A percentile compares a stretch with the other conserved stretches of the same genome.
Evolutionary conservation across 2,113 vertebrate species (phyloP).

Genomic region (Cynopterus brachyotis): DNA sequence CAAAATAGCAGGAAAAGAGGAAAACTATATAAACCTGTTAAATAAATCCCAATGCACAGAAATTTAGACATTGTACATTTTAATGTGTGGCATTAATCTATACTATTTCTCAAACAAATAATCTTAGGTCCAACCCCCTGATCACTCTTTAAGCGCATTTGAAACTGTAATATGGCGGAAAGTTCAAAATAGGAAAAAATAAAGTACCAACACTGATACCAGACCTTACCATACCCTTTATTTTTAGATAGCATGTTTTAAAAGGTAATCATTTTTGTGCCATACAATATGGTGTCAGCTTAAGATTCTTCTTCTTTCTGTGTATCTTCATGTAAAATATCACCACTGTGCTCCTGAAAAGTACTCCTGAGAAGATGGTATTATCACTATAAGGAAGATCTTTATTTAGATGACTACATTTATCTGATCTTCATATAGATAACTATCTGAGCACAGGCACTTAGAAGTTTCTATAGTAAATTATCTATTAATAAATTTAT

Average conservation of each 20-base stretch:
- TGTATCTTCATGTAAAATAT: not conserved
- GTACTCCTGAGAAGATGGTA: not conserved
- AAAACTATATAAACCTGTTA: not conserved
- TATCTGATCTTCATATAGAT: not conserved
- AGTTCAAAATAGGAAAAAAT: not conserved
- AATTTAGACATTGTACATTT: not conserved
- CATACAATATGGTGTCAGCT: not conserved
- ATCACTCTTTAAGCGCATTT: not conserved
- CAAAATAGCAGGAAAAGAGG: not conserved
- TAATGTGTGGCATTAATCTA: not conserved
- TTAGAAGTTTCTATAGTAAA: not conserved
- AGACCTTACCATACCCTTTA: not conserved
- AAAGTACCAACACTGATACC: not conserved
- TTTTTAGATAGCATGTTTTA: not conserved
- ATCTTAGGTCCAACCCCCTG: not conserved
- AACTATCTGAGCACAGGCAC: not conserved
- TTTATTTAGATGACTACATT: not conserved
- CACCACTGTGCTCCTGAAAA: not conserved
- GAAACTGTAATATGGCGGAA: not conserved
- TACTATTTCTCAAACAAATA: not conserved
- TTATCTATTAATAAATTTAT: not conserved
- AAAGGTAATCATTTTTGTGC: not conserved
- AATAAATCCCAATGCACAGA: not conserved
- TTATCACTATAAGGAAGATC: not conserved
- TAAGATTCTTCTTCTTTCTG: not conserved